Percentiles rank a stretch among this genome's conserved stretches.
phyloP scores from a whole-genome alignment of 2,888 invertebrate genomes.

The Ophioninae sp. region DNA sequence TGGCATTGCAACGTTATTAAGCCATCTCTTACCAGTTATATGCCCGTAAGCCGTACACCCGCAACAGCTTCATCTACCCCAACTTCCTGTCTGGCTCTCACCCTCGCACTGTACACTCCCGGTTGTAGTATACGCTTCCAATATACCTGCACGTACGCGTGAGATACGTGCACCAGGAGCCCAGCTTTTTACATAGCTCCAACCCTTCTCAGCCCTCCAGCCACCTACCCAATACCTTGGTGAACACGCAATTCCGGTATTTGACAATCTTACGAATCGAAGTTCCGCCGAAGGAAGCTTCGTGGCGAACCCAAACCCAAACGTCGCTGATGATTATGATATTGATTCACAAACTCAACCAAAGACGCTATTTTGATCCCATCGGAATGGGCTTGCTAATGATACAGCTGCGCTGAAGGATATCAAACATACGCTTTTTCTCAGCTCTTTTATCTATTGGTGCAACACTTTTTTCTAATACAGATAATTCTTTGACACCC shows the following conservation, averaged over 20 bases:
- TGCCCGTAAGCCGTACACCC: constrained; percentile 68
- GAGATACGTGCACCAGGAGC: constrained; percentile 18
- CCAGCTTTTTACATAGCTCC: not conserved
- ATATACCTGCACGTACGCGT: constrained; percentile 15
- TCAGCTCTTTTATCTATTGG: not conserved
- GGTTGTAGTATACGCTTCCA: constrained; percentile 11
- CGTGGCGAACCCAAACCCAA: not conserved
- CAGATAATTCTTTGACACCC: too few relatives aligned
- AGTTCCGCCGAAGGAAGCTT: constrained; percentile 27
- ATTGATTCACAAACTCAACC: not conserved
- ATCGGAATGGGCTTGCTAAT: not conserved
- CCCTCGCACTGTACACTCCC: constrained; percentile 18
- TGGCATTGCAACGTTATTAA: constrained; percentile 76
- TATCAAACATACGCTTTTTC: not conserved
- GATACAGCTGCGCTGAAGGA: not conserved
- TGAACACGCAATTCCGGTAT: not conserved
- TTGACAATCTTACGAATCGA: constrained; percentile 32
- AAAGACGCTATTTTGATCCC: not conserved
- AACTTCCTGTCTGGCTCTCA: constrained; percentile 50
- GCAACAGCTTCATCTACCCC: constrained; percentile 55
- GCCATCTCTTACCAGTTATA: constrained; percentile 78
- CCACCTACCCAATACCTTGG: not conserved
- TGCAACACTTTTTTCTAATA: too few relatives aligned
- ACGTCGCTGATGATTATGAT: not conserved
- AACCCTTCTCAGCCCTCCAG: not conserved